Evolutionary conservation across 2,797 vertebrate genomes (phyloP), one percentile per base, ranked within the genome.

Genomic region (Poecilia gillii): DNA sequence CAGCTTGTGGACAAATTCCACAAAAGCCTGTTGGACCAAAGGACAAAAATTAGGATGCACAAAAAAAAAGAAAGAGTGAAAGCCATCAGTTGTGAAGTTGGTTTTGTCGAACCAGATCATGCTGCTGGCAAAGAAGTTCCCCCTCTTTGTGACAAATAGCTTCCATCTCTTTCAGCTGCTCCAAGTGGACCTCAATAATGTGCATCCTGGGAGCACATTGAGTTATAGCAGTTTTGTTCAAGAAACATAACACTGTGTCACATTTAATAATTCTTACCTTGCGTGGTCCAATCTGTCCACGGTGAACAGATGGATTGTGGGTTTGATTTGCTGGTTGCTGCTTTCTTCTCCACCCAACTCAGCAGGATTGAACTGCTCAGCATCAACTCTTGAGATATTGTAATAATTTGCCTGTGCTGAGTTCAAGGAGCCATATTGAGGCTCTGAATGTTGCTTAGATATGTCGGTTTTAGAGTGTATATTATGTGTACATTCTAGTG

Each of bases 121-220:
- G 89, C 78, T 97, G 93, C 78, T 95, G 95, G 77, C 88, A 94
- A 51, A 97, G 92, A 89, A 98, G 92, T 2, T 82, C 91, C 83
- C 96, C 95, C 47, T 98, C 97, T 88, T 94, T 93, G 72, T 85
- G 90, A 82, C 92, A 94, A 82, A 98, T 85, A 74, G 90, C 87
- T 12, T 96, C 94, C 96, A 97, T 96, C 89, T 97, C 95, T 79
- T 96, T 91, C 74, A 96, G 91, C 86, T 97, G 96, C 88, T 97
- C 92, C 87, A 36, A 94, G 62, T 97, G 97, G 82, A 96, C 96
- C 76, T 76, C 90, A 72, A 97, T 91, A 51, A 98, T 78, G 83
- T 88, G 84, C 88, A 95, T 94, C 79, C 97, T 98, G 23, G 53
- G 83, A 6, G 72, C 73, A 25, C 31, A 68, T 66, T 55, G 39